Evolutionary conservation across 2,888 invertebrate species (phyloP).

Genomic region (Eupithecia insigniata): DNA sequence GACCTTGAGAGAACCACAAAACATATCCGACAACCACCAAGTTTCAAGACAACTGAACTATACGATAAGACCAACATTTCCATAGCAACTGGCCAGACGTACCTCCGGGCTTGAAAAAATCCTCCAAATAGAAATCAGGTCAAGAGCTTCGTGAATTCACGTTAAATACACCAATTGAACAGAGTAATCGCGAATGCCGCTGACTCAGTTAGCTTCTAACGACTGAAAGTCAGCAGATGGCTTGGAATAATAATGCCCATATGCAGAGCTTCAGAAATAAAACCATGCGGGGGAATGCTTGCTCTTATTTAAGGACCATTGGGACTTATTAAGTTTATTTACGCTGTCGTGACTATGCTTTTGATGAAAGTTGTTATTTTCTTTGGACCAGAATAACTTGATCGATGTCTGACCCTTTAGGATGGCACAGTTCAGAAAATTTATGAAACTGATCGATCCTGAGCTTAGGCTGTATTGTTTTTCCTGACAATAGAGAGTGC

Average conservation of each 20-base stretch:
- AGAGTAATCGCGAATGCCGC: slow-evolving; percentile 47
- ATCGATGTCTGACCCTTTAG: too few species aligned
- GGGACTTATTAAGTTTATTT: background rate
- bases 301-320: slow-evolving; percentile 55
- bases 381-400: background rate
- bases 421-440: too few species aligned
- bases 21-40: slow-evolving; percentile 32
- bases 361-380: background rate
- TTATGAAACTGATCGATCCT: too few species aligned
- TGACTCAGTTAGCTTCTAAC: slow-evolving; percentile 48
- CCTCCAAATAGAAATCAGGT: slow-evolving; percentile 72
- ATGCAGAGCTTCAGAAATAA: slow-evolving; percentile 75
- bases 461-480: too few species aligned
- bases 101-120: slow-evolving; percentile 56
- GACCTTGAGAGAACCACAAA: slow-evolving; percentile 30
- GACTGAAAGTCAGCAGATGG: slow-evolving; percentile 68
- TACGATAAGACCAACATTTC: slow-evolving; percentile 17
- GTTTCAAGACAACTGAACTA: slow-evolving; percentile 17
- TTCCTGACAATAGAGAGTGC: too few species aligned
- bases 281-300: slow-evolving; percentile 74
- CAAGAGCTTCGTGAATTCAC: slow-evolving; percentile 59
- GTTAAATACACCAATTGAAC: slow-evolving; percentile 54
- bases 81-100: slow-evolving; percentile 46
- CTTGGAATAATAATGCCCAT: slow-evolving; percentile 74
- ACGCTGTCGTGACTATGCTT: background rate